Conservation (phyloP, 2,888 invertebrate genomes). For the Oscheius sp. region DNA sequence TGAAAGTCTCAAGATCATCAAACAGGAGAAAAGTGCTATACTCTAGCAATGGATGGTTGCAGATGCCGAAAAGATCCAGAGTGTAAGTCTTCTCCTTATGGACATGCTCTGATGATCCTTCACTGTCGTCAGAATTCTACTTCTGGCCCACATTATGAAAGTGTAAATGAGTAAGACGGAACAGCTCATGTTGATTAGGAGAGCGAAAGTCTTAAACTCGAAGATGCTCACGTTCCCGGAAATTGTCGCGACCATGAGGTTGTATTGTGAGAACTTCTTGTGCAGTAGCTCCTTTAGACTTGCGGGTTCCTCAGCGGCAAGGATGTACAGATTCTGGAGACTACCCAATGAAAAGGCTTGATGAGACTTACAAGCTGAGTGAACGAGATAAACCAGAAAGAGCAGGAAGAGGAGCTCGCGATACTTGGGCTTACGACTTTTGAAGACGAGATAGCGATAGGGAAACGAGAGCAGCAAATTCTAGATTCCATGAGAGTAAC, state of each 20-base stretch:
- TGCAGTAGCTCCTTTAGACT: background rate
- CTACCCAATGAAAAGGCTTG: background rate
- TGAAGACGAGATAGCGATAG: background rate
- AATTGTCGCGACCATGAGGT: background rate
- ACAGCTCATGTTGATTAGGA: constrained; percentile 2
- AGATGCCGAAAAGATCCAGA: constrained; percentile 13
- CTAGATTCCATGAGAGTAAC: constrained; percentile 7
- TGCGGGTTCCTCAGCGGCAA: background rate
- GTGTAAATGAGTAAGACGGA: constrained; percentile 8
- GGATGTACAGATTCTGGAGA: background rate
- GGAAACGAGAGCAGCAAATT: background rate
- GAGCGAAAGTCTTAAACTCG: background rate
- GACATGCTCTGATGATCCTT: constrained; percentile 5
- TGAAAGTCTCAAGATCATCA: background rate
- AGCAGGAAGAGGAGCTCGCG: background rate
- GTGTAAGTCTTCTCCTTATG: background rate
- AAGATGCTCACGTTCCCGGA: constrained; percentile 7
- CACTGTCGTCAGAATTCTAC: background rate
- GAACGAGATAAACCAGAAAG: background rate
- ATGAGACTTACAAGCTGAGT: background rate
- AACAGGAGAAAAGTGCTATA: constrained; percentile 14
- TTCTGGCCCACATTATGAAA: constrained; percentile 6
- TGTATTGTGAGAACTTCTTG: background rate
- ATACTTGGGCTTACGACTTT: background rate
- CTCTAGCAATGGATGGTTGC: constrained; percentile 14